These are phyloP conservation scores for Eciton burchellii DNA, from an alignment of 1,140 invertebrate species.

Conservation along the genomic window DNA sequence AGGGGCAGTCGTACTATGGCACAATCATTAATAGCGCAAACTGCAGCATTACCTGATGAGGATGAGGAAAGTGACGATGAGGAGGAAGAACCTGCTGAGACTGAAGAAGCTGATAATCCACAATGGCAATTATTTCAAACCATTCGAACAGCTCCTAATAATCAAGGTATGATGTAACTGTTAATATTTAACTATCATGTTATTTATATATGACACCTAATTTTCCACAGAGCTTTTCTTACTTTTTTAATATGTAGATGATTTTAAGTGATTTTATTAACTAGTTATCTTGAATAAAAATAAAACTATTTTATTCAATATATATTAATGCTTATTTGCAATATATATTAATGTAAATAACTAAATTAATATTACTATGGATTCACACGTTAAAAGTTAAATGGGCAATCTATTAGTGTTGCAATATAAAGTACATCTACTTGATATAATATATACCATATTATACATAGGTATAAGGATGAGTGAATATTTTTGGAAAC, in stretches of 20 bases:
- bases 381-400: no score
- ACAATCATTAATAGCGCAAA: slow-evolving; percentile 85
- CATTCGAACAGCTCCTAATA: slow-evolving; percentile 90
- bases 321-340: no score
- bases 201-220: neutral
- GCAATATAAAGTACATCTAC: no score
- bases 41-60: slow-evolving; percentile 84
- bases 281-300: no score
- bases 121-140: slow-evolving; percentile 93
- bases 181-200: slow-evolving; percentile 10
- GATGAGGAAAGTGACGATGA: slow-evolving; percentile 88
- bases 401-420: no score
- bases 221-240: no score
- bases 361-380: no score
- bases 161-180: slow-evolving; percentile 86
- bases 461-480: slow-evolving; percentile 87
- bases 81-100: slow-evolving; percentile 88
- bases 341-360: no score
- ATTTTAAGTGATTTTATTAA: no score
- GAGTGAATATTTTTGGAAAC: slow-evolving; percentile 96
- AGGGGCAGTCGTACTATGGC: slow-evolving; percentile 84
- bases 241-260: no score
- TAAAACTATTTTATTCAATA: no score
- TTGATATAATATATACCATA: neutral
- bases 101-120: slow-evolving; percentile 89